Conservation (phyloP, 2,113 vertebrate species). For the Neolamprologus hecqui region DNA sequence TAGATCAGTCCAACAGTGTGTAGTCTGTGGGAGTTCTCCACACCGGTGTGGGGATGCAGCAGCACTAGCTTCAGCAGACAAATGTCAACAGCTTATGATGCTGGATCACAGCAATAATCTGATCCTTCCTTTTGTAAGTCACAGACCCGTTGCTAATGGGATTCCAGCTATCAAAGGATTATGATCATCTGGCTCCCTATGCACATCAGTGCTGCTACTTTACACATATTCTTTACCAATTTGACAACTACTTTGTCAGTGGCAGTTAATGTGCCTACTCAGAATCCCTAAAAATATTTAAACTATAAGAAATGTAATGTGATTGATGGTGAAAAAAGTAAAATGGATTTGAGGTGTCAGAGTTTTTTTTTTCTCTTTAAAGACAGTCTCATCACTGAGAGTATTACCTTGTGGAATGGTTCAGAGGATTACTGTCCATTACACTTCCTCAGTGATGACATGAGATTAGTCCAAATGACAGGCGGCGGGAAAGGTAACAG, state of each 20-base stretch:
- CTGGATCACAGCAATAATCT: constrained; percentile 35
- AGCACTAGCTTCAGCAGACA: constrained; percentile 12
- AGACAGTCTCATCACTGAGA: constrained; percentile 27
- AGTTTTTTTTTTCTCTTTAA: constrained; percentile 20
- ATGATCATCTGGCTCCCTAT: constrained; percentile 39
- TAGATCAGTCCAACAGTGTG: neutral
- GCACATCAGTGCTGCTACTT: constrained; percentile 20
- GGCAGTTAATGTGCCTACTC: neutral
- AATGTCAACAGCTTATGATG: constrained; percentile 16
- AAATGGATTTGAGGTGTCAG: constrained; percentile 15
- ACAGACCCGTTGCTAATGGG: constrained; percentile 53
- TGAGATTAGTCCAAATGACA: constrained; percentile 46
- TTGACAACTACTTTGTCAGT: constrained; percentile 40
- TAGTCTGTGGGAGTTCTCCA: neutral
- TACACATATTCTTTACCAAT: constrained; percentile 44
- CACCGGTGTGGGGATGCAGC: constrained; percentile 1
- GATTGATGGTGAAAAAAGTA: constrained; percentile 26
- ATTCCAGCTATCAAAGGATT: constrained; percentile 53
- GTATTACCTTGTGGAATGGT: constrained; percentile 34
- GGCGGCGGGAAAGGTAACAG: neutral
- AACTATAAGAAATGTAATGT: neutral
- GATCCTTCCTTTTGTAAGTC: constrained; percentile 54
- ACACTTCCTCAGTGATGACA: constrained; percentile 35
- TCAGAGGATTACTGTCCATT: constrained; percentile 43
- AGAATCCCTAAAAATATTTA: neutral